phyloP scores from a whole-genome alignment of 1,140 invertebrate genomes.

The Papilio dardanus region DNA sequence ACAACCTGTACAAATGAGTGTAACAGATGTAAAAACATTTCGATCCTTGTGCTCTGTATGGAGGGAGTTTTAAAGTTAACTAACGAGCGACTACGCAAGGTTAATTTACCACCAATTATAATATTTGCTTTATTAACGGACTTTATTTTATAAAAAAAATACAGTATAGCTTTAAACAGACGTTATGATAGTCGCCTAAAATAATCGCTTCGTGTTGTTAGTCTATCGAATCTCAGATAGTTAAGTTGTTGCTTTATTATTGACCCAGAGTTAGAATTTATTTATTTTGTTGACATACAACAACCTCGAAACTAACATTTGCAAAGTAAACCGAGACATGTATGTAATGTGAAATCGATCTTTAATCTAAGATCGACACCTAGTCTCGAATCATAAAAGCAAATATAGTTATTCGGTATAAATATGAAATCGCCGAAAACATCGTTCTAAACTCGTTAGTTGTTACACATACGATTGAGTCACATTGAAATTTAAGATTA shows the following conservation, averaged over 20 bases:
- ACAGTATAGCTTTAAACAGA: not conserved
- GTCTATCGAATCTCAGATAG: not conserved
- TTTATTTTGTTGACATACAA: not conserved
- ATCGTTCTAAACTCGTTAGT: not conserved
- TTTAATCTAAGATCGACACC: slow-evolving; percentile 1
- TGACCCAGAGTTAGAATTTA: not conserved
- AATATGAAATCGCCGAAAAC: not conserved
- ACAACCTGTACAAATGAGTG: slow-evolving; percentile 54
- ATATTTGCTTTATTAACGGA: not conserved
- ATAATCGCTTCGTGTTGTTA: not conserved
- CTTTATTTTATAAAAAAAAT: too few species aligned
- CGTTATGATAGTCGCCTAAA: too few species aligned
- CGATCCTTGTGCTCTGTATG: too few species aligned
- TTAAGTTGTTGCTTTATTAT: not conserved
- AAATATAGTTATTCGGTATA: not conserved
- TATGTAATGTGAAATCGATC: not conserved
- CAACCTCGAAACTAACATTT: slow-evolving; percentile 3
- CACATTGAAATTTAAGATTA: not conserved
- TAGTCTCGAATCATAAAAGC: slow-evolving; percentile 9
- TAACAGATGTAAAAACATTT: not conserved
- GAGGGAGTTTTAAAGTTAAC: too few species aligned
- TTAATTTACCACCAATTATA: not conserved
- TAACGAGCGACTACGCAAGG: not conserved
- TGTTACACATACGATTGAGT: slow-evolving; percentile 20
- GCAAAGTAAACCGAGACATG: not conserved